Base-by-base conservation (phyloP, 2,888 invertebrate genomes). In the Ormia ochracea region DNA sequence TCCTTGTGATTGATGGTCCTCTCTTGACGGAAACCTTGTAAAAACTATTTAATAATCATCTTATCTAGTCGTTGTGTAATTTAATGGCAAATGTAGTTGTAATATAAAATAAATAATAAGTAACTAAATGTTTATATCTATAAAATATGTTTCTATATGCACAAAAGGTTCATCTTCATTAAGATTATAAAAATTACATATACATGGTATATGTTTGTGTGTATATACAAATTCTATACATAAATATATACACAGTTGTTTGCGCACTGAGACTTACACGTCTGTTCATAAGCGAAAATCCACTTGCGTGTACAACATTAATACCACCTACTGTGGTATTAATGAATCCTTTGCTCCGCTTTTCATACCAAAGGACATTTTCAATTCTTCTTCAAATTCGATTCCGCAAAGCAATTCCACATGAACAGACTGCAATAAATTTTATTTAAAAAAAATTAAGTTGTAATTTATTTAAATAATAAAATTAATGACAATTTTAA, bases 31-130 rank as follows among this genome's bases (percentile, higher is more conserved):
- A 31, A 1, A 48, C 14, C 41, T 33, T 58, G 50, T 66, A 66
- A 58, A 74, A 48, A 58, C 7, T 33, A 21, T 56, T 23, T 26
- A n/a, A 52, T 9, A 58, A 33, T 23, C 14, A 4, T 14, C 2
- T 9, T 19, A 14, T 74, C 66, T 74, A 74, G 74, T 59, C 74
- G 17, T 26, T 21, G 10, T 50, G 41, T 59, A 50, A 31, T 50
- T 74, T 65, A 38, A 26, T 43, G n/a, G 4, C 33, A 63, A 63
- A 19, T 65, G 31, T 50, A 66, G 17, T 31, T 66, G 14, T 58
- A 48, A 50, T 33, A 31, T 9, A 54, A 43, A 33, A 12, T 45
- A 31, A 1, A 2, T 21, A 31, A 7, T 23, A 21, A 50, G 4
- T 54, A 41, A 21, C 2, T 61, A 3, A 12, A 41, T 43, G n/a